Base-by-base conservation (phyloP, 37 sponge, comb jelly and placozoan species). In the Theonella swinhoei region DNA sequence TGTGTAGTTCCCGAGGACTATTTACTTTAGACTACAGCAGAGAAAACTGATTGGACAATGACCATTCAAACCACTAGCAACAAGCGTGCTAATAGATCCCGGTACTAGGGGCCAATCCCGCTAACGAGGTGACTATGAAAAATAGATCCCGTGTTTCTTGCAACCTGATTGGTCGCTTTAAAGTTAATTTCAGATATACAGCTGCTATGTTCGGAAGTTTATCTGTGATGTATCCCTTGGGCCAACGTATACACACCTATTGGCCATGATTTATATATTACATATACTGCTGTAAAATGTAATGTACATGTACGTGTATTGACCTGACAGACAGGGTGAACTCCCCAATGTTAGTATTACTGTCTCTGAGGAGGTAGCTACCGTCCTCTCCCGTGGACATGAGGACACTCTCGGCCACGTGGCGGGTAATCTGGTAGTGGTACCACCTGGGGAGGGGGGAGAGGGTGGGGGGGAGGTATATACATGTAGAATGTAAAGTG, bases 281-380 rank as follows among this genome's bases (percentile, higher is more conserved):
- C 7, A 5, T 64, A 1, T 7, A 28, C 64, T 29, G 2, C 3
- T 7, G 5, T 25, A 29, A 5, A 29, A 1, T 64, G 2, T 64
- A 5, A 29, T 3, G 4, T 7, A 5, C 7, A 28, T 69, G 70
- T 69, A 28, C 32, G 68, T 28, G 11, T n/a, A 28, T 43, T 54
- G 36, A 89, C 90, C 90, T 83, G 39, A 89, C 90, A 42, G 90
- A 89, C 32, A 89, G 90, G 23, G 85, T 80, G 63, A 68, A 89
- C 33, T 84, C 90, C 23, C 85, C 85, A 43, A 64, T 67, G 58
- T 83, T 80, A 42, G 75, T 40, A 31, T 42, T 65, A 30, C 80
- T 80, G 39, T 89, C 90, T 79, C 90, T 62, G 8, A 89, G 78
- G 9, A 89, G 85, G 58, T 89, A 82, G 29, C 74, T 82, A 2